These are phyloP conservation scores for Macrochelys suwanniensis DNA, from an alignment of 2,797 vertebrate genomes.

Conservation along the genomic window DNA sequence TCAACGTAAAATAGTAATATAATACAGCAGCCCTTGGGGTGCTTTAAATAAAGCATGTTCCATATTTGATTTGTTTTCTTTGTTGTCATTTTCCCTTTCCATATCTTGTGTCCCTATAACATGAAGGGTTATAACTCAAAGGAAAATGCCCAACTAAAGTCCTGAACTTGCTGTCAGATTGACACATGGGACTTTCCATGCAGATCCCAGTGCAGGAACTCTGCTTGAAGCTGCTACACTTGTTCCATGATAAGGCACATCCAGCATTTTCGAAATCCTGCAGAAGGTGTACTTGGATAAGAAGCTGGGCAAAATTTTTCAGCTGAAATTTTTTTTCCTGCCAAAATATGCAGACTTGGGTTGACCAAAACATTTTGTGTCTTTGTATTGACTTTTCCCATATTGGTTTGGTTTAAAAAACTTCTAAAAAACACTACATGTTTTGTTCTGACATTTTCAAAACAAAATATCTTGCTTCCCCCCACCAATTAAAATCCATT, in stretches of 20 bases:
- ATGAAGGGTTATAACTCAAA: accelerated
- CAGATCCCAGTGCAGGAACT: no score
- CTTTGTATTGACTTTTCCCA: neutral
- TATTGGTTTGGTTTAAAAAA: neutral
- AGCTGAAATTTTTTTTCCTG: neutral
- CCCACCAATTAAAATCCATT: neutral
- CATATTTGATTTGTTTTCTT: neutral
- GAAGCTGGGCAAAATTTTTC: neutral
- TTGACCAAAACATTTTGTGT: neutral
- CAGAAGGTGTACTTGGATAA: neutral
- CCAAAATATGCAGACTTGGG: neutral
- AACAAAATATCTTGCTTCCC: neutral
- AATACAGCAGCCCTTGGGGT: no score
- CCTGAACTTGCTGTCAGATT: neutral
- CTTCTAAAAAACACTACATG: neutral
- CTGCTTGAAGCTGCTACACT: accelerated
- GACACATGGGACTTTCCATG: accelerated
- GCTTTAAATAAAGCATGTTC: neutral
- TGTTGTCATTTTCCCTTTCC: accelerated
- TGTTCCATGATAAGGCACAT: neutral
- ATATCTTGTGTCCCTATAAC: accelerated
- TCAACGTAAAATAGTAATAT: no score
- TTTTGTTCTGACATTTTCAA: neutral
- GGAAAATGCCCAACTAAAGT: neutral
- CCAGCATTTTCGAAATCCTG: neutral